These are phyloP conservation scores for Drosophila anomalipes DNA, from an alignment of 2,888 invertebrate genomes.

Conservation along the genomic window DNA sequence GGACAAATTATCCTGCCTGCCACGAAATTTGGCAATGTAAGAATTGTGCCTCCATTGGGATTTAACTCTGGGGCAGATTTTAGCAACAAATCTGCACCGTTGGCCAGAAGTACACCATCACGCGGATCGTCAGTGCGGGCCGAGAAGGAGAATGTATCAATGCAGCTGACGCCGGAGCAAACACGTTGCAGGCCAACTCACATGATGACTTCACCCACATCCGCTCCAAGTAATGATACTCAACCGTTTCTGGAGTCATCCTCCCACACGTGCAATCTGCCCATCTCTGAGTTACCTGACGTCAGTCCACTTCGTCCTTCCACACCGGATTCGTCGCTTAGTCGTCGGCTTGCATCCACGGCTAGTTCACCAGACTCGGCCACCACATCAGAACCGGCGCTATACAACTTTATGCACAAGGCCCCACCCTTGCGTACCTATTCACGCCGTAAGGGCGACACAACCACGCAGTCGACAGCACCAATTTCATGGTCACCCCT, in stretches of 20 bases:
- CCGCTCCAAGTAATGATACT: not conserved
- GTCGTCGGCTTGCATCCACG: no score
- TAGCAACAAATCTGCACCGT: conserved; percentile 30
- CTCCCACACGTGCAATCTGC: not conserved
- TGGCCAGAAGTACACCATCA: conserved; percentile 62
- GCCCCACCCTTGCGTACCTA: conserved; percentile 75
- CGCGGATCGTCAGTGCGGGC: conserved; percentile 1
- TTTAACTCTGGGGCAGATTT: not conserved
- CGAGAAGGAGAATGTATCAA: conserved; percentile 50
- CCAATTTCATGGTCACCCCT: conserved; percentile 52
- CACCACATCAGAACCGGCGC: not conserved
- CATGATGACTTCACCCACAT: not conserved
- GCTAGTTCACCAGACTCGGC: not conserved
- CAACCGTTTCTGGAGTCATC: conserved; percentile 4
- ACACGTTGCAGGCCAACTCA: conserved; percentile 31
- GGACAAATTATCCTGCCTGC: conserved; percentile 24
- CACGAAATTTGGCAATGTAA: conserved; percentile 7
- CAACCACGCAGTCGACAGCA: conserved; percentile 9
- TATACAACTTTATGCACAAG: conserved; percentile 25
- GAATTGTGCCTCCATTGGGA: conserved; percentile 17
- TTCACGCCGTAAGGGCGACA: conserved; percentile 45
- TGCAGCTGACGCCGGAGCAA: conserved; percentile 49
- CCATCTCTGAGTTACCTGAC: not conserved
- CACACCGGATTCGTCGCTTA: not conserved
- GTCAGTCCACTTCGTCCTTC: not conserved